Evolutionary conservation across 2,797 vertebrate genomes (phyloP), one percentile per base, ranked within the genome.

Genomic region (Cirrhinus molitorella): DNA sequence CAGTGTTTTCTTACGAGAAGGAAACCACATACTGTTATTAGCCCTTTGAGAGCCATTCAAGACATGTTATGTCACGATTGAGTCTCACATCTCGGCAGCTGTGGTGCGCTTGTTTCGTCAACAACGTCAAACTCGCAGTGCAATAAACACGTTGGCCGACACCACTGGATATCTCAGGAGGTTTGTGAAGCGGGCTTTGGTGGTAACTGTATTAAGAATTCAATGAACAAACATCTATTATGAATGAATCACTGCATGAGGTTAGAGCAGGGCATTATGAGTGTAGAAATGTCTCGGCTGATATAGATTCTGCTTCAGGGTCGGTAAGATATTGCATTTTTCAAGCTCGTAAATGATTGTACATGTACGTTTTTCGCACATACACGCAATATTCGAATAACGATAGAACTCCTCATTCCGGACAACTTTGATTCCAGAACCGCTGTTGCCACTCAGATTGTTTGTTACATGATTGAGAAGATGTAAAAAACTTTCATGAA

Each of bases 1-100:
- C 49, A 25, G 81, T 23, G 2, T 61, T 76, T 53, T 49, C 47
- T 74, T 72, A 34, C 80, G 68, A 70, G 70, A 59, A 70, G 43
- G 84, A 80, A 85, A 85, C 79, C 63, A 47, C 79, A 80, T 55
- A 57, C 57, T 70, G 55, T 78, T 85, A 81, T 81, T 57, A 21
- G n/a, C 43, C 66, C 71, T 53, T 43, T 49, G 45, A 80, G 81
- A 57, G 73, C 76, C 28, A 34, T 74, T 61, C 34, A 79, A 83
- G 85, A 55, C 51, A 31, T 73, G 85, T 80, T 70, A 61, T 76
- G 78, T 83, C 45, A 45, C 0, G 45, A 23, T 4, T 75, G 75
- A 43, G 14, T 16, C n/a, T 65, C 57, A 43, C 57, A 84, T 83
- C 9, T 79, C 71, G 14, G 66, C 71, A 82, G 61, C 67, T 74